Base-by-base conservation (phyloP, 2,888 invertebrate species). In the Anorthoa munda region DNA sequence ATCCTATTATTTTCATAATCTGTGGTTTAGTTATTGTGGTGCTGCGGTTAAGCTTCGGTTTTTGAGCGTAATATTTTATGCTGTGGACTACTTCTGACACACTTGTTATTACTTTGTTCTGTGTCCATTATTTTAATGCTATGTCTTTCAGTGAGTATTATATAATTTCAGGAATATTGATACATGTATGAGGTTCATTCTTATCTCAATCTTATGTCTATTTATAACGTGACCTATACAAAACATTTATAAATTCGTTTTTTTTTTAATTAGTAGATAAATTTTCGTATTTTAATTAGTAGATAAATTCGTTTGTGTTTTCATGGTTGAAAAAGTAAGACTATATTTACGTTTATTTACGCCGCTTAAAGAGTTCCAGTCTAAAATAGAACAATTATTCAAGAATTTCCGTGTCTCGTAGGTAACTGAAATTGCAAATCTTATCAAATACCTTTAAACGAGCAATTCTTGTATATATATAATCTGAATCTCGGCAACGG, bases 1-100 rank as follows among this genome's bases (percentile, higher is more conserved):
- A 73, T 78, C 50, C 67, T 48, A 26, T 59, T 13, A 17, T 68
- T 31, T 81, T 69, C 18, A 50, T 77, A 59, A 63, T 81, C 77
- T 70, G 48, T 70, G 79, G 53, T 39, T 51, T 46, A 59, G 46
- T 58, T 82, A 76, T 66, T 70, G 67, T 71, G 61, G 71, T 63
- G 63, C 82, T 67, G 74, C 60, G 80, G 80, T 77, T 53, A 45
- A 23, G 56, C 39, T 81, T 77, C 59, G 69, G 78, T 71, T 82
- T 81, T 74, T 75, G 50, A 78, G 31, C 66, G 82, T 71, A 71
- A 81, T 82, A 82, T 66, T 81, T 82, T 81, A 82, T 67, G 55
- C 71, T 78, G 79, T 75, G 71, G 70, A 26, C 82, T 74, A 81
- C 71, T 78, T 75, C 50, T 75, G 82, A 78, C 67, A 78, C 46